phyloP scores from a whole-genome alignment of 1,140 invertebrate species.

The Trypoxylus dichotomus region DNA sequence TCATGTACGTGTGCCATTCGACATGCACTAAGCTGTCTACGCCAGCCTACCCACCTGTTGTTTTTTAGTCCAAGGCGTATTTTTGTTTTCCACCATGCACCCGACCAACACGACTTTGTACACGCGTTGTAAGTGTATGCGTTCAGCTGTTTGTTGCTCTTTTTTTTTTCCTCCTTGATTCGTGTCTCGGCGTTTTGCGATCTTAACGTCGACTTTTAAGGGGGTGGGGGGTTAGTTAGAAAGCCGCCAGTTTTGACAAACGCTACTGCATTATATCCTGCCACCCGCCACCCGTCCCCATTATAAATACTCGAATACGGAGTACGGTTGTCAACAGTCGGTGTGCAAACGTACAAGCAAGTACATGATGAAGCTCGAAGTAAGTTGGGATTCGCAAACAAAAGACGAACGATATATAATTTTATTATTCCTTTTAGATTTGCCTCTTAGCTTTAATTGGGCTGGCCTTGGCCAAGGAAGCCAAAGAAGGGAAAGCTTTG shows the following conservation, averaged over 20 bases:
- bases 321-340: not conserved
- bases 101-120: not conserved
- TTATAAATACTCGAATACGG: constrained; percentile 9
- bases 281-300: not conserved
- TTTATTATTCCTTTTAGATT: not conserved
- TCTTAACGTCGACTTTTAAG: not conserved
- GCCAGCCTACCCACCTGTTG: not conserved
- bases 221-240: constrained; percentile 15
- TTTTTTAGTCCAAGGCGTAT: not conserved
- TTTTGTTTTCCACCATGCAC: not conserved
- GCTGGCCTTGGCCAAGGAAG: not conserved
- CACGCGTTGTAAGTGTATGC: too few species aligned
- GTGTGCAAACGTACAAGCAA: not conserved
- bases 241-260: constrained; percentile 11
- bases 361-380: constrained; percentile 15
- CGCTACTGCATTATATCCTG: not conserved
- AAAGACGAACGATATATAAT: not conserved
- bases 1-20: not conserved
- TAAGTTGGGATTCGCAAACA: not conserved
- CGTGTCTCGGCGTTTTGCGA: not conserved
- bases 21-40: not conserved
- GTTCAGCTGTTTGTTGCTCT: too few species aligned
- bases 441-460: constrained; percentile 1
- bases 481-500: constrained; percentile 21
- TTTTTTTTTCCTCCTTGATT: not conserved